These are phyloP conservation scores for Pitta sordida DNA, from an alignment of 2,113 vertebrate genomes.

Conservation along the genomic window DNA sequence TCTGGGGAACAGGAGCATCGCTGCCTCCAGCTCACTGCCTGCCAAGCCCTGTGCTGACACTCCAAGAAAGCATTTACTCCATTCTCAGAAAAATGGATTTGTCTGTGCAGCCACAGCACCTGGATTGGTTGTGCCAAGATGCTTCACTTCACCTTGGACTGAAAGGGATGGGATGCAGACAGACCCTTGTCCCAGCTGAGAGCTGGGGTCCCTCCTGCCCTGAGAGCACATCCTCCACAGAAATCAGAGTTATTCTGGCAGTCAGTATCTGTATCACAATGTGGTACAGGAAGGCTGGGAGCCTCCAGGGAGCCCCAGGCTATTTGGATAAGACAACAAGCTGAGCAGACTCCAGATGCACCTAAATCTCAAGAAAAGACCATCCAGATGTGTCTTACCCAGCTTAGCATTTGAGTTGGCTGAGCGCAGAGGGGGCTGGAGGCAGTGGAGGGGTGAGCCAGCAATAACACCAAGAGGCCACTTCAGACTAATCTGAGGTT, in stretches of 20 bases:
- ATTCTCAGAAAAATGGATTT: background rate
- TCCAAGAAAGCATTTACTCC: rapidly evolving
- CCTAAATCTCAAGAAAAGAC: background rate
- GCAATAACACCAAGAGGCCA: background rate
- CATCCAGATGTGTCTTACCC: background rate
- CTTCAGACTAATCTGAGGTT: background rate
- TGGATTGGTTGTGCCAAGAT: rapidly evolving
- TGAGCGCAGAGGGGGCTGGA: background rate
- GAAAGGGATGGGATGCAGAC: rapidly evolving
- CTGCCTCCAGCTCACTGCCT: background rate
- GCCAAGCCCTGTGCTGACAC: background rate
- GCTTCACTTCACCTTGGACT: background rate
- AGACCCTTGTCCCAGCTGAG: rapidly evolving
- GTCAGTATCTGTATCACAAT: background rate
- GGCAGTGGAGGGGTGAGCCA: background rate
- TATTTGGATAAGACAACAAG: background rate
- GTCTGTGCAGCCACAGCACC: background rate
- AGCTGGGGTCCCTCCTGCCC: background rate
- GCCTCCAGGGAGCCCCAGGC: background rate
- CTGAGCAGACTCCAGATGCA: background rate
- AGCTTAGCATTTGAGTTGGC: background rate
- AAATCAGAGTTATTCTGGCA: background rate
- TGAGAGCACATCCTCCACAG: rapidly evolving
- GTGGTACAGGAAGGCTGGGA: background rate
- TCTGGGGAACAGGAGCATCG: rapidly evolving